Evolutionary conservation across 2,113 vertebrate species (phyloP), one percentile per base, ranked within the genome.

Genomic region (Chlorodrepanis virens): DNA sequence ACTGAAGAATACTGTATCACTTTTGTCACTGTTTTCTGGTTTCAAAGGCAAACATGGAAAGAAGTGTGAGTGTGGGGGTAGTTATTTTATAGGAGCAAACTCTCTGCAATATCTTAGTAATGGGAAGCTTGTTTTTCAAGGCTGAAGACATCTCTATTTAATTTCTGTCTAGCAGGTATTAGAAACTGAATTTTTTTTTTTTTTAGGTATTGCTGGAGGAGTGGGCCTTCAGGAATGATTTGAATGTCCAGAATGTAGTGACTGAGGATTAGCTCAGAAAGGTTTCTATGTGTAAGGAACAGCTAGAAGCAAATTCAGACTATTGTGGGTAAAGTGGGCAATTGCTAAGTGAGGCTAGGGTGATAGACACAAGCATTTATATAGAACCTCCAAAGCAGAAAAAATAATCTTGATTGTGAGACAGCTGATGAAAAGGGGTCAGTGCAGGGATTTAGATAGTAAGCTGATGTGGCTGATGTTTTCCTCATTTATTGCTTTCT

Each of bases 251-350:
- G 76, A 91, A 79, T 82, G 68, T 82, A 91, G 52, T 84, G 87
- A 84, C 81, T 91, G 77, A 92, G 83, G 80, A 82, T 78, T 76
- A 74, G 33, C 76, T 91, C 64, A 76, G 91, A 67, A 92, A 82
- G 69, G 69, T 56, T 94, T 95, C 65, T 69, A 42, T 87, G 74
- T 89, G 61, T 94, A 53, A 91, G 65, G 69, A 95, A 68, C 61
- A 72, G 37, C 74, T 87, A 93, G 93, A 91, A 89, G 65, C 57
- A 94, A 79, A 65, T 92, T 91, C 65, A 87, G 91, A 91, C 39
- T 92, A 27, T 86, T 92, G 47, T 14, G 31, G 60, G 70, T 87
- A 50, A 93, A 91, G 61, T 79, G 87, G 64, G 78, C 69, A 44
- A 96, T 72, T 84, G 69, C 44, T 81, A 71, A 90, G 68, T 84